These are phyloP conservation scores for Platyura marginata DNA, from an alignment of 1,140 invertebrate species.

Conservation along the genomic window DNA sequence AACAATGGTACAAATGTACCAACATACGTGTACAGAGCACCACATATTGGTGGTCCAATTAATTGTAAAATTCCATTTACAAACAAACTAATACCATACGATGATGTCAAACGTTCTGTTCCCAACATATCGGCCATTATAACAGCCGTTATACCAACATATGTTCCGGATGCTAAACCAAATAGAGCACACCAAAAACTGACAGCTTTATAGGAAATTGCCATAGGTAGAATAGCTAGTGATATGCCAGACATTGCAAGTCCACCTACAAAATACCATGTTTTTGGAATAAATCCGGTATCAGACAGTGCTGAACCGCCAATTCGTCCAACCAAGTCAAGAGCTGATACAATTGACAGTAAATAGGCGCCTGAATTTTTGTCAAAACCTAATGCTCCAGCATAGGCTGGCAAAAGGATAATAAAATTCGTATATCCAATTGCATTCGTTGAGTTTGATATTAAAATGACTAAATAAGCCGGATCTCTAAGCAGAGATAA, in stretches of 20 bases:
- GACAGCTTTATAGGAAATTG: slow-evolving; percentile 32
- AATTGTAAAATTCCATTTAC: slow-evolving; percentile 65
- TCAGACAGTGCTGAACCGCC: slow-evolving; percentile 67
- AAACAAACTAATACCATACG: slow-evolving; percentile 68
- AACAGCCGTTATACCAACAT: slow-evolving; percentile 65
- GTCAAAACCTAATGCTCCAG: slow-evolving; percentile 42
- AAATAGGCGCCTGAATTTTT: slow-evolving; percentile 46
- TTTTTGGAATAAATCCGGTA: slow-evolving; percentile 47
- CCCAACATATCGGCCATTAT: slow-evolving; percentile 74
- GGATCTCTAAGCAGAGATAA: slow-evolving; percentile 54
- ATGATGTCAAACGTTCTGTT: slow-evolving; percentile 60
- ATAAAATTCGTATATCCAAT: slow-evolving; percentile 76
- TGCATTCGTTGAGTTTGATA: slow-evolving; percentile 67
- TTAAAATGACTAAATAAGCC: slow-evolving; percentile 59
- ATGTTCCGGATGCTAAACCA: slow-evolving; percentile 66
- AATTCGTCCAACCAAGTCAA: slow-evolving; percentile 62
- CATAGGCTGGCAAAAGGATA: slow-evolving; percentile 58
- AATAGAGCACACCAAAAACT: slow-evolving; percentile 53
- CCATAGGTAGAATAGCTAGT: slow-evolving; percentile 44
- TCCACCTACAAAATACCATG: slow-evolving; percentile 50
- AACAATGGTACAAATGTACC: slow-evolving; percentile 49
- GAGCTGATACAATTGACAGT: slow-evolving; percentile 54
- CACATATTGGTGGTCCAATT: slow-evolving; percentile 60
- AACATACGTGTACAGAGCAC: slow-evolving; percentile 40
- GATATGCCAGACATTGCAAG: slow-evolving; percentile 55